A percentile compares a stretch with the other conserved stretches of the same genome.
phyloP scores from a whole-genome alignment of 2,888 invertebrate species.

The Leucoma salicis region DNA sequence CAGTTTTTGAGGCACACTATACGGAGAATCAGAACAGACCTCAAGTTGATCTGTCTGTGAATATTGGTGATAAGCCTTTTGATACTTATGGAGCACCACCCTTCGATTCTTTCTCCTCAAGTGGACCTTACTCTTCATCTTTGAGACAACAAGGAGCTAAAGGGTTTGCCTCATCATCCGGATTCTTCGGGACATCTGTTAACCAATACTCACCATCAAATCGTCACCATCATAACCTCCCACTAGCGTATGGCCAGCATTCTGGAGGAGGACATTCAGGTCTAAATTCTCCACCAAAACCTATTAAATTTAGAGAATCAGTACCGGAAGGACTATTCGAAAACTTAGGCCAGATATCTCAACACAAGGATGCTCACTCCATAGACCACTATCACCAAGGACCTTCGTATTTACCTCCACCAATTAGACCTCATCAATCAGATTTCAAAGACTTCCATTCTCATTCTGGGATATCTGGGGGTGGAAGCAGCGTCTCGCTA shows the following conservation, averaged over 20 bases:
- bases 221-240: slow-evolving; percentile 54
- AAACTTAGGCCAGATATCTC: slow-evolving; percentile 84
- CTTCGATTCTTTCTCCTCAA: slow-evolving; percentile 62
- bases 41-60: slow-evolving; percentile 42
- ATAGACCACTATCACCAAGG: slow-evolving; percentile 76
- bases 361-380: slow-evolving; percentile 83
- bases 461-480: slow-evolving; percentile 49
- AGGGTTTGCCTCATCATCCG: slow-evolving; percentile 83
- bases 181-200: slow-evolving; percentile 83
- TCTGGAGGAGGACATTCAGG: slow-evolving; percentile 72
- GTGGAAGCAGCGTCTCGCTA: slow-evolving; percentile 53
- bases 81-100: slow-evolving; percentile 71
- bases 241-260: slow-evolving; percentile 67
- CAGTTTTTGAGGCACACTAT: slow-evolving; percentile 76
- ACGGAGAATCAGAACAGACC: slow-evolving; percentile 63
- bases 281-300: slow-evolving; percentile 77
- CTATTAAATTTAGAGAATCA: slow-evolving; percentile 88
- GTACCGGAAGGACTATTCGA: slow-evolving; percentile 87
- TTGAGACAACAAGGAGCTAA: slow-evolving; percentile 69
- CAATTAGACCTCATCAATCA: no score
- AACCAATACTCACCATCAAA: slow-evolving; percentile 73
- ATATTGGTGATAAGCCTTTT: slow-evolving; percentile 44
- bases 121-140: slow-evolving; percentile 59
- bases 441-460: slow-evolving; percentile 75
- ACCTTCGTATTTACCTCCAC: slow-evolving; percentile 84